phyloP scores from a whole-genome alignment of 2,888 invertebrate species.

The Thereva unica region DNA sequence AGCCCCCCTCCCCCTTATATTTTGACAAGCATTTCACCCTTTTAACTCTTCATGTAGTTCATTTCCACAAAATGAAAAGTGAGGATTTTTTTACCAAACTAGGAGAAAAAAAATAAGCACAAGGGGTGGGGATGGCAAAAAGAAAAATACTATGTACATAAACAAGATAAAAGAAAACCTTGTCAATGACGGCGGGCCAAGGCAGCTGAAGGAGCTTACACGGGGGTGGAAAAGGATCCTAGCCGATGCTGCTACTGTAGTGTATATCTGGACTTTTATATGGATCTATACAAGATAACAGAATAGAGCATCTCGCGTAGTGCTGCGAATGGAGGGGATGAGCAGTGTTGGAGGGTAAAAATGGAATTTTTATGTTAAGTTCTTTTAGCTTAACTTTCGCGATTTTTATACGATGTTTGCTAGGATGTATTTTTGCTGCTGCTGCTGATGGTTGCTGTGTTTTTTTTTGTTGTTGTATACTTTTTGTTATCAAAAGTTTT shows the following conservation, averaged over 20 bases:
- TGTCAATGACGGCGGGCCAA: slow-evolving; percentile 1
- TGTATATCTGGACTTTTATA: slow-evolving; percentile 15
- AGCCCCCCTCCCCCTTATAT: too few relatives aligned
- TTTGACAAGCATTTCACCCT: too few relatives aligned
- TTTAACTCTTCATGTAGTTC: too few relatives aligned
- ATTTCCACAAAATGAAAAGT: too few relatives aligned
- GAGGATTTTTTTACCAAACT: too few relatives aligned
- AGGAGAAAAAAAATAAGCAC: too few relatives aligned
- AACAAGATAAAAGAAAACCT: slow-evolving; percentile 26
- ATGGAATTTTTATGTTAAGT: slow-evolving; percentile 30
- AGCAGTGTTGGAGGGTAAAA: not conserved
- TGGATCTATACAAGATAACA: slow-evolving; percentile 10
- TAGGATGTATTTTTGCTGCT: not conserved
- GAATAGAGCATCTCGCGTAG: too few relatives aligned
- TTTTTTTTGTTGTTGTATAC: not conserved
- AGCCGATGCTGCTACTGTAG: not conserved
- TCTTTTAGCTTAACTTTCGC: slow-evolving; percentile 29
- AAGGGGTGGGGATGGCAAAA: too few relatives aligned
- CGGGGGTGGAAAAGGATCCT: too few relatives aligned
- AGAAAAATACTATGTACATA: not conserved
- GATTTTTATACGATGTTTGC: slow-evolving; percentile 14
- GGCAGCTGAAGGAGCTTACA: not conserved
- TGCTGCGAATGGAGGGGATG: too few relatives aligned
- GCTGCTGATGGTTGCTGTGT: not conserved
- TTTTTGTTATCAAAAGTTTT: not conserved